These are phyloP conservation scores for Lutra lutra DNA, from an alignment of 2,797 vertebrate species.

Conservation along the genomic window DNA sequence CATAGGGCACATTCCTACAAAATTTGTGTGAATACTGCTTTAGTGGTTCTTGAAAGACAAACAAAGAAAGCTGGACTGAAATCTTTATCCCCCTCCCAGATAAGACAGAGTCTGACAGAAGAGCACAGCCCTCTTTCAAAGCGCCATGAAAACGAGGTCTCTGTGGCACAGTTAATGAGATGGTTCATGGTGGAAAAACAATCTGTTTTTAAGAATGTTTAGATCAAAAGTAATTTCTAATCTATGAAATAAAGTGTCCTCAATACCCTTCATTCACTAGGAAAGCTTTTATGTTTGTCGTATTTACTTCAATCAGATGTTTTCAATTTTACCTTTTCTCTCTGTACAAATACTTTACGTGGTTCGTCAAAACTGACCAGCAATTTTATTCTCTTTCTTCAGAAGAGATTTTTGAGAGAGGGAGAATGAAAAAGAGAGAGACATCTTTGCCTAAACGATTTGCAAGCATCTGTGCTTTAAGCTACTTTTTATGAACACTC, in stretches of 20 bases:
- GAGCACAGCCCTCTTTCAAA: constrained; percentile 83
- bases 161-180: constrained; percentile 88
- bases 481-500: constrained; percentile 90
- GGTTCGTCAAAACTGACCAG: constrained; percentile 87
- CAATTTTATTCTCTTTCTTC: constrained; percentile 84
- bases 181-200: constrained; percentile 85
- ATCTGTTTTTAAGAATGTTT: constrained; percentile 88
- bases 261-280: constrained; percentile 89
- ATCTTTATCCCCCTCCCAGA: constrained; percentile 83
- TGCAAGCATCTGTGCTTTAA: constrained; percentile 89
- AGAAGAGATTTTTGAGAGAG: constrained; percentile 78
- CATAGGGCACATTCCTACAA: constrained; percentile 90
- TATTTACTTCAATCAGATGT: constrained; percentile 93
- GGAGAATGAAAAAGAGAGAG: constrained; percentile 82
- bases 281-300: constrained; percentile 88
- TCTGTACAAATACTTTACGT: constrained; percentile 88
- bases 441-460: constrained; percentile 89
- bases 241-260: constrained; percentile 89
- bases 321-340: constrained; percentile 89
- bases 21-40: constrained; percentile 90
- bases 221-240: constrained; percentile 92
- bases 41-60: constrained; percentile 89
- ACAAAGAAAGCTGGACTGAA: constrained; percentile 88
- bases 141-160: constrained; percentile 82
- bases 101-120: constrained; percentile 85